Conservation (phyloP, 2,113 vertebrate genomes). For the Rhipidura dahli region DNA sequence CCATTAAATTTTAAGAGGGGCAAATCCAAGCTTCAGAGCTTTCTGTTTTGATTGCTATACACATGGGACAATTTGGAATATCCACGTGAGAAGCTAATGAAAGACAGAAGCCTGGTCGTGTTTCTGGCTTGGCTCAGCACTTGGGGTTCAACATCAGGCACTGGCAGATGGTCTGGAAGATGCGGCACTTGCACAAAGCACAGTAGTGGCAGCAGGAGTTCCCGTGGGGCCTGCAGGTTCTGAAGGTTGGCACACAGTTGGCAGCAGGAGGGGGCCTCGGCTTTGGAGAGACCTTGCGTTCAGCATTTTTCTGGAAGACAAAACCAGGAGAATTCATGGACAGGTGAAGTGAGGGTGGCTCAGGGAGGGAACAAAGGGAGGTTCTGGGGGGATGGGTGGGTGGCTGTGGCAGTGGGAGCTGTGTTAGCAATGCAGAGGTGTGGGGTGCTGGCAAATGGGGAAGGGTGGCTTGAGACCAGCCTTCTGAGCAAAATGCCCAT, state of each 20-base stretch:
- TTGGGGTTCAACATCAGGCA: conserved; percentile 79
- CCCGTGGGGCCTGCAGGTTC: conserved; percentile 77
- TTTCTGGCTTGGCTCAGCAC: conserved; percentile 71
- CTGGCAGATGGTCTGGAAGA: conserved; percentile 84
- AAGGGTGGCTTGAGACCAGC: neutral
- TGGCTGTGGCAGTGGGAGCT: neutral
- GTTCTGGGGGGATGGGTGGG: neutral
- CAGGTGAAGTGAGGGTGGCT: neutral
- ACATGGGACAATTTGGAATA: neutral
- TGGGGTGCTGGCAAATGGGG: neutral
- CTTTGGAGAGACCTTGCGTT: neutral
- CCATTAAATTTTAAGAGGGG: neutral
- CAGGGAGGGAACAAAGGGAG: rapidly evolving
- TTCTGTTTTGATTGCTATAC: neutral
- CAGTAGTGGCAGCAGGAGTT: conserved; percentile 83
- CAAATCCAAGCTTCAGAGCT: neutral
- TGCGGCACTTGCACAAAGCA: conserved; percentile 82
- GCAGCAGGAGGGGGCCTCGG: conserved; percentile 66
- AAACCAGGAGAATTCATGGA: neutral
- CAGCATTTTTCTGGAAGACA: conserved; percentile 56
- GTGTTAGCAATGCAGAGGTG: neutral
- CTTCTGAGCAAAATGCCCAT: neutral
- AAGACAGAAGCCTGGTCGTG: neutral
- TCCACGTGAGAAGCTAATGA: neutral
- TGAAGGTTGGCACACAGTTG: conserved; percentile 79